Base-by-base conservation (phyloP, 2,113 vertebrate species). In the Hippocampus zosterae region DNA sequence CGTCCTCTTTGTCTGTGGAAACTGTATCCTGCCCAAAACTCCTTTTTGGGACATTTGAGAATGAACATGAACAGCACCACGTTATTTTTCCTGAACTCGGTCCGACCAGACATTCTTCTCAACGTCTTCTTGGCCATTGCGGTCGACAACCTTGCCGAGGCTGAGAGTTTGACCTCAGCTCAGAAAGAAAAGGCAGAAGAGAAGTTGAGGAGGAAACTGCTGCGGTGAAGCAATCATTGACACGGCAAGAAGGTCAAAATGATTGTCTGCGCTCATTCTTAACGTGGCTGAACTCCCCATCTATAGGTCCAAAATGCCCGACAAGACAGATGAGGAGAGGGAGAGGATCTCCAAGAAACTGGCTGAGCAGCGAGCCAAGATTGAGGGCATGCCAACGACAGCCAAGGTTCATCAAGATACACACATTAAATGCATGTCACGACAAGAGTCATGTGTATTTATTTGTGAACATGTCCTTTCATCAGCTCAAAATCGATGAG, bases 111-210 rank as follows among this genome's bases (percentile, higher is more conserved):
- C 37, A 98, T 99, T 89, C 94, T 99, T 55, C 93, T 99, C 67
- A 99, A 98, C 7, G 97, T 99, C 61, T 99, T 99, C 89, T 88
- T 99, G 92, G 97, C 97, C 83, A 99, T 99, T 0, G 97, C 97
- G 0, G 97, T 99, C 0, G 97, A 99, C 88, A 99, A 99, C 89
- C 91, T 99, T 73, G 94, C 95, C 0, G 97, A 99, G 76, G 97
- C 97, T 0, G 96, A 99, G 88, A 99, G 95, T 80, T 89, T 99
- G 77, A 96, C 96, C 0, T 93, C 94, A 1, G 97, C 96, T 46
- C 97, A 99, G 89, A 98, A 95, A 76, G 96, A 96, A 82, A 98
- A 96, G 71, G 95, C 94, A 0, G 96, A 97, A 76, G 96, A 99
- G 75, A 94, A 92, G 70, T 75, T 94, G 42, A 91, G 92, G 56